Base-by-base conservation (phyloP, 2,888 invertebrate species). In the Ochlodes sylvanus region DNA sequence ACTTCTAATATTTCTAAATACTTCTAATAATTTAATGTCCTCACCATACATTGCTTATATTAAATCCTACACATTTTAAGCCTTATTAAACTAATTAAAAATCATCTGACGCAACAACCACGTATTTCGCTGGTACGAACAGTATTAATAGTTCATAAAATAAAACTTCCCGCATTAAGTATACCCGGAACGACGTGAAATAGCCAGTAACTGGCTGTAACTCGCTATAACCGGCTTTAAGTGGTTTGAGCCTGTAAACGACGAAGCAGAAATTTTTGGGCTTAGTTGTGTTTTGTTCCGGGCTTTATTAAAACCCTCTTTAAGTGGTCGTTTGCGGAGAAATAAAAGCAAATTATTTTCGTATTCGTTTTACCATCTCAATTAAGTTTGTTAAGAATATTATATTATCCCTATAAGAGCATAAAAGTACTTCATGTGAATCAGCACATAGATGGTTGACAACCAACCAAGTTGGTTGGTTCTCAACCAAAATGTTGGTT, bases 221-320 rank as follows among this genome's bases (percentile, higher is more conserved):
- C 42, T 42, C 34, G 63, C 56, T 56, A 44, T 63, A 56, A 63
- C 32, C 55, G n/a, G 63, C 15, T 56, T 27, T 56, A 63, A 63
- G 44, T 56, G 63, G 63, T 63, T 55, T 62, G 19, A 50, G 50
- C 55, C 63, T 42, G 56, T 42, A 57, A 65, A 65, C 19, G 50
- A 57, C 47, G 34, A 15, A 55, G 32, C 34, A 34, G 17, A 55
- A 54, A 55, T 55, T 32, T 55, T n/a, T 55, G 34, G 55, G 55
- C 34, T 55, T 55, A 55, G 55, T 34, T 34, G 15, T 34, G 55
- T 55, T 34, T 34, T 34, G 55, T 55, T 32, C 34, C 55, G n/a
- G 17, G 34, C 32, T 55, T 54, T 15, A 54, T 54, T 54, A 54
- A 54, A 54, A 54, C 32, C n/a, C 32, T 32, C n/a, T 32, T 34